A percentile compares a stretch with the other conserved stretches of the same genome.
Conservation (phyloP, 2,113 vertebrate species). For the Arothron firmamentum region DNA sequence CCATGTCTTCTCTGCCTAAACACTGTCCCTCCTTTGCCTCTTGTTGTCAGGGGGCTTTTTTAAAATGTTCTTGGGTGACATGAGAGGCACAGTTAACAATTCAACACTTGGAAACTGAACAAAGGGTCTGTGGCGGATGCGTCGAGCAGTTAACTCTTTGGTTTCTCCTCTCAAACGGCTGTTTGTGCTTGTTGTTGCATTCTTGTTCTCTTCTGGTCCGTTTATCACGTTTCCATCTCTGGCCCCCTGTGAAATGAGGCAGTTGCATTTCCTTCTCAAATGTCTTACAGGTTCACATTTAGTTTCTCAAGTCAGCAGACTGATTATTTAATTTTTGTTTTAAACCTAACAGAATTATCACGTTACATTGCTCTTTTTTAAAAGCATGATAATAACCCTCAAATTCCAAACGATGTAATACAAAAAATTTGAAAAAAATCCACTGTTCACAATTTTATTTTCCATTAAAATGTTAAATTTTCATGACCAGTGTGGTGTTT, state of each 20-base stretch:
- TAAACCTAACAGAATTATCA: constrained; percentile 62
- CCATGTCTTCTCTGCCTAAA: constrained; percentile 54
- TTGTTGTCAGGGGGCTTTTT: constrained; percentile 25
- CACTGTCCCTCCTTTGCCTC: constrained; percentile 39
- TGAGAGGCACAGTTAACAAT: constrained; percentile 28
- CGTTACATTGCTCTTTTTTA: constrained; percentile 57
- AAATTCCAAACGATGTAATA: constrained; percentile 72
- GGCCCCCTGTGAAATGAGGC: constrained; percentile 39
- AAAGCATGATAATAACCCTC: constrained; percentile 69
- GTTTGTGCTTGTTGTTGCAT: constrained; percentile 32
- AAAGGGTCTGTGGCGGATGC: no score
- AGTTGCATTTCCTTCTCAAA: constrained; percentile 49
- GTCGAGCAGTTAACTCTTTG: not conserved
- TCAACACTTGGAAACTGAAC: no score
- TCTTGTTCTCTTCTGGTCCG: constrained; percentile 12
- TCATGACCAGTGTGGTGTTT: constrained; percentile 45
- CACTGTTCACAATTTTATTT: constrained; percentile 74
- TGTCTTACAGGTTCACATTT: constrained; percentile 63
- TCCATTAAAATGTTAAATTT: constrained; percentile 75
- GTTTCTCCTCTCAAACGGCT: constrained; percentile 28
- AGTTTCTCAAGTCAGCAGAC: constrained; percentile 48
- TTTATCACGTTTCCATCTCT: constrained; percentile 12
- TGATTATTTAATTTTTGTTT: constrained; percentile 50
- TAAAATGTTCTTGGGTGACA: constrained; percentile 13
- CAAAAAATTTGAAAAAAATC: constrained; percentile 46